phyloP scores from a whole-genome alignment of 2,888 invertebrate species.

The Melinaea marsaeus region DNA sequence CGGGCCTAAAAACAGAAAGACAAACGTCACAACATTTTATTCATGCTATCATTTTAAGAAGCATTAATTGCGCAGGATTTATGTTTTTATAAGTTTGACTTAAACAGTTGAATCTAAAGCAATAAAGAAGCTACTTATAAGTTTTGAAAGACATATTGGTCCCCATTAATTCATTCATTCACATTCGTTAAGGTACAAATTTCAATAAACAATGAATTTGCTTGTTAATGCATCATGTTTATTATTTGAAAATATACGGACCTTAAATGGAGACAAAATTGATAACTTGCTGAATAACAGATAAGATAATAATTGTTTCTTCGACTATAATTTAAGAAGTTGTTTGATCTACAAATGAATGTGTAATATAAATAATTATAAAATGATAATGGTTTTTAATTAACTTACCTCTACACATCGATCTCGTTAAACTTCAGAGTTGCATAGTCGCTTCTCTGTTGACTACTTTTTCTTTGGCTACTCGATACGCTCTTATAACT shows the following conservation, averaged over 20 bases:
- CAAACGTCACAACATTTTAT: constrained; percentile 62
- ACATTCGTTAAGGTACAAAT: no score
- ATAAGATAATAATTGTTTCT: not conserved
- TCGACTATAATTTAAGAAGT: no score
- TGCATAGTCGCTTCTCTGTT: constrained; percentile 68
- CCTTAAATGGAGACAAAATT: not conserved
- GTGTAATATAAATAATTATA: not conserved
- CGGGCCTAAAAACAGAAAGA: constrained; percentile 84
- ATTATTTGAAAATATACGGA: no score
- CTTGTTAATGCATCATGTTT: no score
- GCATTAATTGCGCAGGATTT: constrained; percentile 5
- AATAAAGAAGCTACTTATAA: no score
- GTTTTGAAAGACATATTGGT: no score
- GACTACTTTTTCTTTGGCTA: constrained; percentile 53
- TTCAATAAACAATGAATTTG: no score
- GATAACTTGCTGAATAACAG: constrained; percentile 4
- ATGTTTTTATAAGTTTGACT: not conserved
- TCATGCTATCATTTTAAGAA: constrained; percentile 45
- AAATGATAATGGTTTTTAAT: constrained; percentile 7
- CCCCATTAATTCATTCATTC: no score
- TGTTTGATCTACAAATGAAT: no score
- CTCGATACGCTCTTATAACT: constrained; percentile 60
- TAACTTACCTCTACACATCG: constrained; percentile 73
- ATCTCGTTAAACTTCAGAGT: constrained; percentile 76
- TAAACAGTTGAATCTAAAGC: no score